Evolutionary conservation across 1,140 invertebrate species (phyloP).

Genomic region (Plectus sambesii): DNA sequence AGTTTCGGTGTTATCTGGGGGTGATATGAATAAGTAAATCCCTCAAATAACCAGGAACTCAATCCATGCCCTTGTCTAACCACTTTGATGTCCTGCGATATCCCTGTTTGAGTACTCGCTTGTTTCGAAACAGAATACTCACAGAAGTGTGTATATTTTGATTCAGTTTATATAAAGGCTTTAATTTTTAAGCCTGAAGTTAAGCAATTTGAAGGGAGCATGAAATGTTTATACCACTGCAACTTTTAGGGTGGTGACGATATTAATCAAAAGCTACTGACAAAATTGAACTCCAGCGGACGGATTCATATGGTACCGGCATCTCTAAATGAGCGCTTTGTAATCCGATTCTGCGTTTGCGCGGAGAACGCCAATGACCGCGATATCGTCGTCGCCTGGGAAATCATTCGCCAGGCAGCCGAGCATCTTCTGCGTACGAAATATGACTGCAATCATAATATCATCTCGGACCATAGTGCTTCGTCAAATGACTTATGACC

Average conservation of each 20-base stretch:
- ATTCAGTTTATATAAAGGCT: neutral
- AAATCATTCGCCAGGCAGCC: conserved; percentile 39
- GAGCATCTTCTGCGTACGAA: conserved; percentile 15
- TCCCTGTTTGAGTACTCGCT: too few species aligned
- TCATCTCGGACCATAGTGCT: too few species aligned
- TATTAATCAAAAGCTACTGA: conserved; percentile 82
- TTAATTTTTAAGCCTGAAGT: conserved; percentile 2
- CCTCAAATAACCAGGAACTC: too few species aligned
- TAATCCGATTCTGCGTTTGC: conserved; percentile 86
- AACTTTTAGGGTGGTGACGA: conserved; percentile 62
- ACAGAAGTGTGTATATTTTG: too few species aligned
- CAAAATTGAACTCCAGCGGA: conserved; percentile 85
- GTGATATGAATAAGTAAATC: too few species aligned
- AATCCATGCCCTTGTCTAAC: too few species aligned
- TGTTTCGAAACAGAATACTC: too few species aligned
- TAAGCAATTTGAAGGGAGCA: neutral
- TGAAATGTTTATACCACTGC: too few species aligned
- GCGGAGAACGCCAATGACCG: conserved; percentile 63
- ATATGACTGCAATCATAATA: neutral
- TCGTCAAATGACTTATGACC: too few species aligned
- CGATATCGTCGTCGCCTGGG: conserved; percentile 39
- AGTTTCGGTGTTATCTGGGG: too few species aligned
- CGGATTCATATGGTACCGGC: conserved; percentile 55
- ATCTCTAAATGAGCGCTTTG: conserved; percentile 39
- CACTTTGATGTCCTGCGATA: too few species aligned